Percentiles rank a stretch among this genome's conserved stretches.
phyloP scores from a whole-genome alignment of 92 coral and sea anemone species.

The Epizoanthus stellaris region DNA sequence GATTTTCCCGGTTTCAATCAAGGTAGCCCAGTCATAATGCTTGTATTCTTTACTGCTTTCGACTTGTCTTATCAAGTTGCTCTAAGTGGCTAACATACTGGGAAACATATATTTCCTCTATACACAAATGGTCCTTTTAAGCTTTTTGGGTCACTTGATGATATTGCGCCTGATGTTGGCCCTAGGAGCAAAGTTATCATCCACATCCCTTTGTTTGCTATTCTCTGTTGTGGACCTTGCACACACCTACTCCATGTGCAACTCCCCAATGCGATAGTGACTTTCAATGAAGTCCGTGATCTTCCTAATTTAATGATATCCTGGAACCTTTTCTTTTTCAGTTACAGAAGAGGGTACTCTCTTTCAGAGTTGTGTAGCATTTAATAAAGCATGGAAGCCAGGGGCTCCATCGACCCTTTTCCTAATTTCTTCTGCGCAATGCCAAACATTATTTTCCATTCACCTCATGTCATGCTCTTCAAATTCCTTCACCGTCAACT shows the following conservation, averaged over 20 bases:
- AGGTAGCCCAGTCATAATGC: too few relatives aligned
- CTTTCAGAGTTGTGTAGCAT: slow-evolving; percentile 32
- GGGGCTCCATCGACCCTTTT: slow-evolving; percentile 29
- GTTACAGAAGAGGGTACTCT: slow-evolving; percentile 2
- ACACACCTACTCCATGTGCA: slow-evolving; percentile 38
- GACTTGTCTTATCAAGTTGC: too few relatives aligned
- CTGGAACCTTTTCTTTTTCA: slow-evolving; percentile 31
- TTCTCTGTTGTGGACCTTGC: too few relatives aligned
- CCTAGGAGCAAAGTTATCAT: too few relatives aligned
- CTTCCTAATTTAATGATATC: slow-evolving; percentile 37
- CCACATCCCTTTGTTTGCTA: too few relatives aligned
- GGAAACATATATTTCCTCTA: too few relatives aligned
- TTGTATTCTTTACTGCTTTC: too few relatives aligned
- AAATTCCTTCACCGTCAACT: slow-evolving; percentile 41
- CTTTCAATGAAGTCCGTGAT: not conserved
- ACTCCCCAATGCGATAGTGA: slow-evolving; percentile 3
- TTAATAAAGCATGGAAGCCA: slow-evolving; percentile 41
- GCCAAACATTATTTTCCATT: slow-evolving; percentile 47
- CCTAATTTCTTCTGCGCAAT: slow-evolving; percentile 21
- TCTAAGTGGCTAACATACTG: too few relatives aligned
- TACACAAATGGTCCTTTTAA: too few relatives aligned
- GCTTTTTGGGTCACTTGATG: too few relatives aligned
- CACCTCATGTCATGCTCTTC: slow-evolving; percentile 36
- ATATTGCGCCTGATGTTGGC: too few relatives aligned
- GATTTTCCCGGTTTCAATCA: too few relatives aligned